Percentiles rank a stretch among this genome's conserved stretches.
Conservation (phyloP, 2,797 vertebrate genomes). For the Gastrophryne carolinensis region DNA sequence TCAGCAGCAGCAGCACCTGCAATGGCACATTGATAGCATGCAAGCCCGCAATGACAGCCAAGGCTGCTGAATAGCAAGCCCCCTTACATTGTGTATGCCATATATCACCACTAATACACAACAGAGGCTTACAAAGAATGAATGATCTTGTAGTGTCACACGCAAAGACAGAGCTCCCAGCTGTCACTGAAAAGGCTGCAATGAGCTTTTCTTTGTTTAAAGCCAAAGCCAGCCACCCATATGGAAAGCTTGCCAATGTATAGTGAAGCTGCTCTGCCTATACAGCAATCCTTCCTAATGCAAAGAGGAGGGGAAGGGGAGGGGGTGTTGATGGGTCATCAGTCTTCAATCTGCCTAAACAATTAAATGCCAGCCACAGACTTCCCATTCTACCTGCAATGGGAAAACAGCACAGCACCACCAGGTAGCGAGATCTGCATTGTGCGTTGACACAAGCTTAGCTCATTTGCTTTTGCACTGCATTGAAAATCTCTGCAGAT, state of each 20-base stretch:
- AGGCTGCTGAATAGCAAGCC: background rate
- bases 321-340: background rate
- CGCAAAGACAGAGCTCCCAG: conserved; percentile 21
- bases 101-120: background rate
- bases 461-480: background rate
- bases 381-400: background rate
- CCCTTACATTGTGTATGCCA: background rate
- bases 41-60: background rate
- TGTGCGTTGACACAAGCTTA: no score
- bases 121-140: background rate
- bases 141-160: background rate
- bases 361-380: conserved; percentile 2
- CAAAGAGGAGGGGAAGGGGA: background rate
- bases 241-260: conserved; percentile 27
- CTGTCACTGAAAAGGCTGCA: conserved; percentile 34
- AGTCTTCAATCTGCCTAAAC: conserved; percentile 1
- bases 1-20: conserved; percentile 9
- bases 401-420: background rate
- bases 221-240: conserved; percentile 26
- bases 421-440: background rate
- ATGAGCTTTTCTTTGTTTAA: conserved; percentile 29
- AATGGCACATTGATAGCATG: conserved; percentile 19
- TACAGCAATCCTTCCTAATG: conserved; percentile 8
- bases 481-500: background rate
- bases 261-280: conserved; percentile 29